Evolutionary conservation across 2,888 invertebrate species (phyloP), one percentile per base, ranked within the genome.

Genomic region (Eristalis tenax): DNA sequence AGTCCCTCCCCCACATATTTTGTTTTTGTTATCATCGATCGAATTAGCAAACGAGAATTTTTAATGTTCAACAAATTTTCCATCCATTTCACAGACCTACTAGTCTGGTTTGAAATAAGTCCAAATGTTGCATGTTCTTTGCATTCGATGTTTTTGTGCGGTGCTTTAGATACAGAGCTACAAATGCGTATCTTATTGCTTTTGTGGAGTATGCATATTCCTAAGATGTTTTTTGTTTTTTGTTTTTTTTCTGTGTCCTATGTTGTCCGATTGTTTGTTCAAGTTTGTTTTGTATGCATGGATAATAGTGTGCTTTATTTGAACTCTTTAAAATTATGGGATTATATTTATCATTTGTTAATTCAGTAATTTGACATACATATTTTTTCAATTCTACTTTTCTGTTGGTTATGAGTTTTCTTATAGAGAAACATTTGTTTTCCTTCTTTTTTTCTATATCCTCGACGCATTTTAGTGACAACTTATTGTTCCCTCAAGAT

Each of bases 221-320:
- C 38, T 66, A 57, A 70, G 56, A 40, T 79, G 15, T 43, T 32
- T 32, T 32, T 5, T 6, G 38, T 59, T 18, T 64, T 38, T 28
- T 66, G 66, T 32, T 40, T 64, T 43, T 13, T 57, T 32, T 38
- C 65, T 73, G 26, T 73, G 28, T 18, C 5, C 5, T 2, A 11
- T 65, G 23, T 50, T 63, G 15, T 38, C 10, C 18, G 22, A 18
- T 50, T 26, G 43, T 50, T 50, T 50, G n/a, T 64, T 56, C 23
- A 50, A 8, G 28, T 59, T 73, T 26, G 71, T 82, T 77, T 82
- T 86, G 74, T 83, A 59, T 77, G 77, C 85, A 82, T 78, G 73
- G n/a, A 15, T 65, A 32, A 22, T 10, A 22, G 35, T 85, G 40
- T 70, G 23, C 63, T 65, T 32, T 18, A 56, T 28, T 43, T 43